phyloP scores from a whole-genome alignment of 2,888 invertebrate genomes.

The Leptinotarsa peninsularis region DNA sequence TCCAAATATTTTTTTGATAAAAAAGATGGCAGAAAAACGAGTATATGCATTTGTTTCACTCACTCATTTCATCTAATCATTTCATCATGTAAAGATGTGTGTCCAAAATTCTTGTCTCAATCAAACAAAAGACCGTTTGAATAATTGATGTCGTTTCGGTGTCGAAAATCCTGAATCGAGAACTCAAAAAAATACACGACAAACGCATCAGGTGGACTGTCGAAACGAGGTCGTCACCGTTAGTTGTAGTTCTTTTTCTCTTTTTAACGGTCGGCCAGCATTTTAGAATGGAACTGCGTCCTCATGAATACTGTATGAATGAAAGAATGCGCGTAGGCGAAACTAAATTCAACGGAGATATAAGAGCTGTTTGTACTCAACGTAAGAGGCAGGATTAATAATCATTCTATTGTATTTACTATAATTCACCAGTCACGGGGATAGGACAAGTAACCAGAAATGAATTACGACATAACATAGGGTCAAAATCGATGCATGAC shows the following conservation, averaged over 20 bases:
- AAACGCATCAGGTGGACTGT: slow-evolving; percentile 18
- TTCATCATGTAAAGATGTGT: not conserved
- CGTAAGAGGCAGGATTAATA: not conserved
- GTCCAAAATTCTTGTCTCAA: not conserved
- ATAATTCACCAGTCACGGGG: not conserved
- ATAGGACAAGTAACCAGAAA: not conserved
- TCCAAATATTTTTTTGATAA: no score
- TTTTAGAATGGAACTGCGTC: slow-evolving; percentile 23
- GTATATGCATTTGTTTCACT: not conserved
- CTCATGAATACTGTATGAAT: slow-evolving; percentile 26
- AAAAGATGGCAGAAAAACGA: no score
- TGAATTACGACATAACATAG: not conserved
- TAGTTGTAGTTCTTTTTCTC: not conserved
- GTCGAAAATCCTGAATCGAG: slow-evolving; percentile 7
- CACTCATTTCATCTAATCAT: not conserved
- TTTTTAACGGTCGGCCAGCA: slow-evolving; percentile 11
- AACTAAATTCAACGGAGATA: slow-evolving; percentile 17
- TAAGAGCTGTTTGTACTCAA: slow-evolving; percentile 8
- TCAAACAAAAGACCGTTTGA: slow-evolving; percentile 10
- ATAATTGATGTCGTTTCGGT: slow-evolving; percentile 8
- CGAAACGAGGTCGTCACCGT: slow-evolving; percentile 21
- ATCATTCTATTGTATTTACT: slow-evolving; percentile 11
- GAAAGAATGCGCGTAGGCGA: slow-evolving; percentile 17
- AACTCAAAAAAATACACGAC: not conserved
- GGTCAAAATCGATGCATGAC: not conserved